A percentile compares a stretch with the other conserved stretches of the same genome.
Conservation (phyloP, 23 tunicate genomes). For the Botrylloides violaceus region DNA sequence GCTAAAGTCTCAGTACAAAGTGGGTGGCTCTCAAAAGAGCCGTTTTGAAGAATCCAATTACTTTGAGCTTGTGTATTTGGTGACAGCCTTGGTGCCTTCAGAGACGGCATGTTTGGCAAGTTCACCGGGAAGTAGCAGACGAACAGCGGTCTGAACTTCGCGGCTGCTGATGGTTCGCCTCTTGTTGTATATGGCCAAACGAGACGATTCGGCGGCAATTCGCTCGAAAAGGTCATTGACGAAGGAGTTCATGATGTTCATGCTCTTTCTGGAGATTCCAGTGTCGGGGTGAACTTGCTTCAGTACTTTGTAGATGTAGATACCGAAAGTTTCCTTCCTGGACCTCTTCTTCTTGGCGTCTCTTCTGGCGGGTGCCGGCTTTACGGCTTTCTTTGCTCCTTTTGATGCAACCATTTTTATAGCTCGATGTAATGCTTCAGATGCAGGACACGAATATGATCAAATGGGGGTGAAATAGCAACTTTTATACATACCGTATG, state of each 20-base stretch:
- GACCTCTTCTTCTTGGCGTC: conserved; percentile 19
- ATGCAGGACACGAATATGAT: too few species aligned
- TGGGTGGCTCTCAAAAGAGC: conserved; percentile 54
- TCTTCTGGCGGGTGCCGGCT: conserved; percentile 23
- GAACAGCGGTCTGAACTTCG: conserved; percentile 34
- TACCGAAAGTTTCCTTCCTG: conserved; percentile 21
- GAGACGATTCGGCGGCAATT: conserved; percentile 22
- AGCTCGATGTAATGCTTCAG: too few species aligned
- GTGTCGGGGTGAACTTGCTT: conserved; percentile 49
- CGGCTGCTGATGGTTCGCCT: conserved; percentile 35
- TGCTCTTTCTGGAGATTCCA: conserved; percentile 27
- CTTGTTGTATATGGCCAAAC: conserved; percentile 31
- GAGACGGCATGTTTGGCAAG: conserved; percentile 30
- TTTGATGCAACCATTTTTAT: conserved; percentile 16
- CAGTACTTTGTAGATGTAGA: conserved; percentile 28
- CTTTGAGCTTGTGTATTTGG: conserved; percentile 27
- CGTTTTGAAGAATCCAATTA: conserved; percentile 19
- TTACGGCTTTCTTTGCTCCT: conserved; percentile 29
- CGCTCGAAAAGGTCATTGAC: conserved; percentile 36
- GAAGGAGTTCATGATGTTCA: conserved; percentile 44
- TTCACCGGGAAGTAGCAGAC: conserved; percentile 33
- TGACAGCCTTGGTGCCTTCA: conserved; percentile 42
- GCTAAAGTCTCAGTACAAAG: background rate
- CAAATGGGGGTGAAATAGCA: too few species aligned
- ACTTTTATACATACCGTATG: too few species aligned